Evolutionary conservation across 2,113 vertebrate genomes (phyloP).

Genomic region (Acanthisitta chloris): DNA sequence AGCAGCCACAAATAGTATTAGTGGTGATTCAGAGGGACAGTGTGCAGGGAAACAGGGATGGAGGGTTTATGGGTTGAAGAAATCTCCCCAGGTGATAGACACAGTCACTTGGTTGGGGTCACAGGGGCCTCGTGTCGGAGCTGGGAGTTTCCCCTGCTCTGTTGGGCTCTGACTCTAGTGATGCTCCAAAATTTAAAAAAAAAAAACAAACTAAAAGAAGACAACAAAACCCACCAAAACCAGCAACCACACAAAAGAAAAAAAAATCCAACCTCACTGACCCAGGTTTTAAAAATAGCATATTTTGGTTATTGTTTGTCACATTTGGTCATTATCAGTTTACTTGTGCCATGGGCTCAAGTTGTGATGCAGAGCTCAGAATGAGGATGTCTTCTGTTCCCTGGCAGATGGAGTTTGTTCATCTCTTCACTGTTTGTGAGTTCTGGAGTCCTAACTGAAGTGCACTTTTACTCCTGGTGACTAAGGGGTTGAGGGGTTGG

Average conservation of each 20-base stretch:
- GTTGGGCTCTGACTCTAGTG: not conserved
- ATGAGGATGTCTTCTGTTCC: not conserved
- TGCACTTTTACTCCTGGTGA: not conserved
- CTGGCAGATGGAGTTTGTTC: not conserved
- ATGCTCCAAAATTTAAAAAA: not conserved
- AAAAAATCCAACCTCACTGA: accelerated
- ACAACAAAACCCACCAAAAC: accelerated
- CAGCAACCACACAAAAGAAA: accelerated
- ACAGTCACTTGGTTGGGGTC: not conserved
- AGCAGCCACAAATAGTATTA: not conserved
- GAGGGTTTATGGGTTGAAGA: not conserved
- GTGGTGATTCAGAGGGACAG: not conserved
- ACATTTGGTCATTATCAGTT: not conserved
- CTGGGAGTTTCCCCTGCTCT: not conserved
- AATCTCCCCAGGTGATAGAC: not conserved
- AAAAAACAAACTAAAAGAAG: not conserved
- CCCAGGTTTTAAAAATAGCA: not conserved
- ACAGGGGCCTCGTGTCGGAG: not conserved
- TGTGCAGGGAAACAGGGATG: not conserved
- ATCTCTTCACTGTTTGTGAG: accelerated
- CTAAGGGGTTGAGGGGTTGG: not conserved
- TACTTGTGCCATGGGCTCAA: not conserved
- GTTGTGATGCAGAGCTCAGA: not conserved
- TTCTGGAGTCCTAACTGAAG: not conserved
- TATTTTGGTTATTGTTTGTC: not conserved